These are phyloP conservation scores for Orius insidiosus DNA, from an alignment of 1,140 invertebrate genomes.

Conservation along the genomic window DNA sequence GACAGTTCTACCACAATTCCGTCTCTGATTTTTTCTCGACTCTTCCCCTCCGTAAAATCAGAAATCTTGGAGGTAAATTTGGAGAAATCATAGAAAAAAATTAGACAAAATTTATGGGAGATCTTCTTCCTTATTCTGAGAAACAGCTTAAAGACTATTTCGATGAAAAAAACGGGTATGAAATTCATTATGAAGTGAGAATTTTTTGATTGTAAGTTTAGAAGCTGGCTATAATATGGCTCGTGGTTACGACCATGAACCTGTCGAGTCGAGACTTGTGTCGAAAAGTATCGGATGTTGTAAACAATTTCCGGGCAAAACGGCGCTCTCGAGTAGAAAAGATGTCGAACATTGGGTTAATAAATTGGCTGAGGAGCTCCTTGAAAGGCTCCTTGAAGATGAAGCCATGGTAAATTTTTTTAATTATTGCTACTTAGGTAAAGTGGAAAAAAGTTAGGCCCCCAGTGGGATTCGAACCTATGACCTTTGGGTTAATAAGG, in stretches of 20 bases:
- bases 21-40: slow-evolving; percentile 44
- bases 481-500: no score
- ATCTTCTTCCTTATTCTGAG: slow-evolving; percentile 49
- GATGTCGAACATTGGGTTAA: slow-evolving; percentile 64
- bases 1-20: slow-evolving; percentile 60
- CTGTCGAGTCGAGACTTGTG: slow-evolving; percentile 62
- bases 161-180: slow-evolving; percentile 71
- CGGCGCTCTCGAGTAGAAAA: slow-evolving; percentile 48
- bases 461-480: no score
- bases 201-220: slow-evolving; percentile 27
- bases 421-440: background rate
- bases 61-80: slow-evolving; percentile 78
- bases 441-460: no score
- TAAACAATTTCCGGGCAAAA: slow-evolving; percentile 79
- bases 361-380: slow-evolving; percentile 63
- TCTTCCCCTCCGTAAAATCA: slow-evolving; percentile 59
- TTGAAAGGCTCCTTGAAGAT: slow-evolving; percentile 71
- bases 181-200: no score
- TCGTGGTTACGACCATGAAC: slow-evolving; percentile 71
- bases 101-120: slow-evolving; percentile 58
- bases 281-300: slow-evolving; percentile 90
- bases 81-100: slow-evolving; percentile 50
- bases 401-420: slow-evolving; percentile 17
- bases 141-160: slow-evolving; percentile 50
- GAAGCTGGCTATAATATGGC: slow-evolving; percentile 70